Evolutionary conservation across 2,888 invertebrate species (phyloP), one percentile per base, ranked within the genome.

Genomic region (Pachycephus smyrnensis): DNA sequence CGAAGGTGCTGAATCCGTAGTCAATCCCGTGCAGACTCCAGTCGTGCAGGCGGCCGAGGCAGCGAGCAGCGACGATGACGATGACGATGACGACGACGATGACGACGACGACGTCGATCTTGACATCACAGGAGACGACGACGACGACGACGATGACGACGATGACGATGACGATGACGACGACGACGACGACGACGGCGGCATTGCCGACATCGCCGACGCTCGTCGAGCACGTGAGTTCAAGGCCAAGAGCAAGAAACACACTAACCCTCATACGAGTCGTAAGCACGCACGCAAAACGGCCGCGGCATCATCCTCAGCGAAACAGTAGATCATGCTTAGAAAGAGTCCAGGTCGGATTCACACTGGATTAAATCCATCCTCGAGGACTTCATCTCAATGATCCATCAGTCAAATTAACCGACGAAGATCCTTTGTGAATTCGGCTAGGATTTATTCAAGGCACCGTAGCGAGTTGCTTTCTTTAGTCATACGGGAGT

Each of bases 211-310:
- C 86, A 94, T 96, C 92, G 93, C 94, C 89, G 94, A 94, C 92
- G 94, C 95, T 87, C 94, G 94, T 92, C 93, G 93, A 93, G 94
- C 96, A 96, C 96, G 97, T 96, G 96, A 97, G 97, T 96, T 96
- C 90, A 96, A 95, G 95, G 94, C 94, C 86, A 90, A 90, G 88
- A 89, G 88, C 86, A 90, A 90, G 88, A 90, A 91, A 88, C 89
- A 89, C 87, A 87, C 83, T 85, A 87, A 85, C 86, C 73, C n/a
- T 76, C 82, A 80, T 76, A 75, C 80, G 85, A 40, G 83, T 81
- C 88, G 83, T 75, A 89, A 88, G 80, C 89, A 88, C 84, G 81
- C 88, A 83, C 87, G 87, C 79, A 88, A 89, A 79, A 83, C 86
- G 73, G 75, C 75, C 69, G 40, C 40, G n/a, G 40, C 15, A 40